Base-by-base conservation (phyloP, 2,797 vertebrate genomes). In the Rhinella marina region DNA sequence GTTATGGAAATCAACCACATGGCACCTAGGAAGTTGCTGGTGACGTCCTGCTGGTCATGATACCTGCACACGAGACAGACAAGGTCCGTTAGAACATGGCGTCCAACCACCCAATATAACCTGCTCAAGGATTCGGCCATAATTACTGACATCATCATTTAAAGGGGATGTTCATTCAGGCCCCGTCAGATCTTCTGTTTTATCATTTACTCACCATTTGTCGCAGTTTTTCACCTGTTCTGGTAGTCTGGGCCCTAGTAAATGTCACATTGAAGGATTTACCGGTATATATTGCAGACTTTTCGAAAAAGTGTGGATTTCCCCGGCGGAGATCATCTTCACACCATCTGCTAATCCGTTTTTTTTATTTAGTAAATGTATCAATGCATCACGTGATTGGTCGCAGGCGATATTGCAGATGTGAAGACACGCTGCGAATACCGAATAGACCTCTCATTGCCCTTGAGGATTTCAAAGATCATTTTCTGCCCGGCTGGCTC, bases 1-100 rank as follows among this genome's bases (percentile, higher is more conserved):
- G 98, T 99, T 95, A 99, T 99, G 92, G 98, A 99, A 93, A 99
- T 98, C 82, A 99, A 96, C 98, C 98, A 99, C 98, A 99, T 99
- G 91, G 98, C 98, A 0, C 98, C 97, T 92, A 99, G 95, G 92
- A 99, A 99, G 95, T 99, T 99, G 93, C 98, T 99, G 92, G 98
- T 99, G 82, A 99, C 97, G 0, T 99, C 98, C 93, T 99, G 98
- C 89, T 97, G 96, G 93, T 99, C 98, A 0, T 99, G 98, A 92
- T 99, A 99, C 95, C 98, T 99, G 90, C 88, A 13, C 1, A 59
- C 5, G 75, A 81, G 6, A 50, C 27, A 32, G 32, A 64, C 27
- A n/a, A 62, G 29, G 7, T 23, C 19, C 0, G 13, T 29, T n/a
- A 62, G 29, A 48, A 62, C 2, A 64, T 81, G 32, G 57, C 27